These are phyloP conservation scores for Mus minutoides DNA, from an alignment of 2,797 vertebrate genomes.

Conservation along the genomic window DNA sequence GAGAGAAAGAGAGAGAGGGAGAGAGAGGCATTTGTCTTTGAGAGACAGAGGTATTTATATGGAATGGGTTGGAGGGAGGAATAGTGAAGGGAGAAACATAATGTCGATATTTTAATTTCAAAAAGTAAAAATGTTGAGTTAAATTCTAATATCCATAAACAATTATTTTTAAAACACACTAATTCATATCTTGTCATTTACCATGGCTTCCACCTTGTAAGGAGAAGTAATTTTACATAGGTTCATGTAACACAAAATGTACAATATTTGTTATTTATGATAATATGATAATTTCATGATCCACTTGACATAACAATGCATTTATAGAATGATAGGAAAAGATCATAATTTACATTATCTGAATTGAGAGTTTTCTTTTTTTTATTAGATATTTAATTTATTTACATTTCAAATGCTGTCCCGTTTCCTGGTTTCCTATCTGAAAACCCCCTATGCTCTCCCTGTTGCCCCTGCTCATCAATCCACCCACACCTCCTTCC, in stretches of 20 bases:
- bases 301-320: not conserved
- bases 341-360: not conserved
- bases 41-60: not conserved
- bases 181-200: not conserved
- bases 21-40: not conserved
- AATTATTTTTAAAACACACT: not conserved
- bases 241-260: not conserved
- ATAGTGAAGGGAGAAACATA: too few relatives aligned
- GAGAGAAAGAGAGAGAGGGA: too few relatives aligned
- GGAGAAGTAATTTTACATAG: not conserved
- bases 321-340: not conserved
- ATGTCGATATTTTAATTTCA: not conserved
- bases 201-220: not conserved
- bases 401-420: too few relatives aligned
- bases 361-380: conserved; percentile 19
- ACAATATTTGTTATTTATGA: not conserved
- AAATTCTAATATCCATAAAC: not conserved
- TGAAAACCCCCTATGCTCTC: too few relatives aligned
- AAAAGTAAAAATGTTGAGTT: not conserved
- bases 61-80: not conserved
- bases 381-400: too few relatives aligned
- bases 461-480: too few relatives aligned
- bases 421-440: too few relatives aligned
- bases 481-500: too few relatives aligned
- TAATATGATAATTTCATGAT: not conserved